Conservation (phyloP, 2,113 vertebrate genomes). For the Cepphus grylle region DNA sequence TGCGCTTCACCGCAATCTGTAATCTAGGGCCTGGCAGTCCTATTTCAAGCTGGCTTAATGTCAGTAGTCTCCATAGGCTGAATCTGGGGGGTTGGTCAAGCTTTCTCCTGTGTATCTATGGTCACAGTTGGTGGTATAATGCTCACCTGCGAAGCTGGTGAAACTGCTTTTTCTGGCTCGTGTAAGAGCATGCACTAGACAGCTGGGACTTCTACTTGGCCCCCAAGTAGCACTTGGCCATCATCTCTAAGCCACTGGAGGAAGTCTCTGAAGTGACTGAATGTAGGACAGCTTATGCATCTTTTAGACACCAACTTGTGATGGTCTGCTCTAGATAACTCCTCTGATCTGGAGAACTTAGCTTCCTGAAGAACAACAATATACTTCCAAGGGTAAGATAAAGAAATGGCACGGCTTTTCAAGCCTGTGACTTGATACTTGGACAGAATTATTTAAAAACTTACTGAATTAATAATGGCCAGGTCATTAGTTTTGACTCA, state of each 20-base stretch:
- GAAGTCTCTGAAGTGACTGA: neutral
- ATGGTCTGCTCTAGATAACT: neutral
- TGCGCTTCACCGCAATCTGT: neutral
- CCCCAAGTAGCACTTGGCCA: neutral
- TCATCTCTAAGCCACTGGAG: neutral
- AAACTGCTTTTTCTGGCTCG: neutral
- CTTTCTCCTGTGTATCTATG: neutral
- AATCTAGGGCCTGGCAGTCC: neutral
- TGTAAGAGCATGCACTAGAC: neutral
- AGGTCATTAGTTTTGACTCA: neutral
- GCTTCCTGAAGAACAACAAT: neutral
- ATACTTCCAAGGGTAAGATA: neutral
- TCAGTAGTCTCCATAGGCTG: neutral
- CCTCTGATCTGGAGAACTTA: neutral
- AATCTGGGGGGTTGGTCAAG: neutral
- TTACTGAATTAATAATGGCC: neutral
- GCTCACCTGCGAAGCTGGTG: neutral
- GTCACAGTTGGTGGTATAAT: neutral
- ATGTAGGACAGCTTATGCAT: neutral
- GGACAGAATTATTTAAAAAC: neutral
- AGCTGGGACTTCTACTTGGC: neutral
- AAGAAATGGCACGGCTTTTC: neutral
- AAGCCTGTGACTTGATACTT: neutral
- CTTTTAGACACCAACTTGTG: neutral
- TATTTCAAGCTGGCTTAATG: neutral